Percentiles rank a stretch among this genome's conserved stretches.
phyloP scores from a whole-genome alignment of 1,140 invertebrate species.

The Drosophila bifasciata region DNA sequence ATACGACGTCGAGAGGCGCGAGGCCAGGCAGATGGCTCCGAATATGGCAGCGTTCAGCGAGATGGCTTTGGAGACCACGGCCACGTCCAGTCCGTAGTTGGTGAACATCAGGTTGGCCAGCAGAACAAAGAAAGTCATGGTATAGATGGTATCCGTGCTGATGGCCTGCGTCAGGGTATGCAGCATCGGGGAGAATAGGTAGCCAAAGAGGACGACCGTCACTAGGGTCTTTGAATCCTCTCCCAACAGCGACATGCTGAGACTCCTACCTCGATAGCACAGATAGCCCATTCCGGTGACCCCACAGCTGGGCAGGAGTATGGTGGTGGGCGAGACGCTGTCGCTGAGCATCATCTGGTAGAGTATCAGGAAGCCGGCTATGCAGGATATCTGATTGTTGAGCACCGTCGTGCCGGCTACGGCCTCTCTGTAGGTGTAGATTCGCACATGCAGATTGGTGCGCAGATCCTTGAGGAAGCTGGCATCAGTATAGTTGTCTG shows the following conservation, averaged over 20 bases:
- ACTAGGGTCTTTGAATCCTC: slow-evolving; percentile 89
- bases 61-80: slow-evolving; percentile 92
- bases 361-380: slow-evolving; percentile 90
- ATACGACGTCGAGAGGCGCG: slow-evolving; percentile 91
- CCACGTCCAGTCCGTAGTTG: slow-evolving; percentile 94
- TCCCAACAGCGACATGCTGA: slow-evolving; percentile 71
- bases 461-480: slow-evolving; percentile 93
- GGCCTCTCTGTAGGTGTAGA: slow-evolving; percentile 88
- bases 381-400: slow-evolving; percentile 90
- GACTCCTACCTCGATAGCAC: slow-evolving; percentile 66
- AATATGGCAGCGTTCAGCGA: slow-evolving; percentile 96
- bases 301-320: slow-evolving; percentile 86
- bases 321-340: slow-evolving; percentile 86
- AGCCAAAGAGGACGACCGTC: slow-evolving; percentile 93
- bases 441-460: slow-evolving; percentile 92
- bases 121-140: slow-evolving; percentile 94
- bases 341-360: slow-evolving; percentile 90
- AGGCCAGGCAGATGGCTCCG: slow-evolving; percentile 96
- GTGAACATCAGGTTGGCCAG: slow-evolving; percentile 94
- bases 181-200: slow-evolving; percentile 94
- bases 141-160: slow-evolving; percentile 98
- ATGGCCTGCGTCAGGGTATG: slow-evolving; percentile 97
- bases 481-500: slow-evolving; percentile 95
- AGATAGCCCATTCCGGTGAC: slow-evolving; percentile 85
- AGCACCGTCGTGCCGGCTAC: slow-evolving; percentile 90